phyloP scores from a whole-genome alignment of 2,888 invertebrate genomes.

The Drosophila yooni region DNA sequence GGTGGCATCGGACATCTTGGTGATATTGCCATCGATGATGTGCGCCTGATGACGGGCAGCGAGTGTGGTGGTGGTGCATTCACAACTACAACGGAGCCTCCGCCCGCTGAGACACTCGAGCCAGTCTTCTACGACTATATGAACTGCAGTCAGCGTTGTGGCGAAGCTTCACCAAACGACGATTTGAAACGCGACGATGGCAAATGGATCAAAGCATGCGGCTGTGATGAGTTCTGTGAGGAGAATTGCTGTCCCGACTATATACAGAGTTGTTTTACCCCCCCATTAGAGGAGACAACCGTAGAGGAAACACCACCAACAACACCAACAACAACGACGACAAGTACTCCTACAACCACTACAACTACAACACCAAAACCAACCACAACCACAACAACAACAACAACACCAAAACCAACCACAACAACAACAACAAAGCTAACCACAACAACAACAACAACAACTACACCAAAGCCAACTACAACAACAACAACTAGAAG shows the following conservation, averaged over 20 bases:
- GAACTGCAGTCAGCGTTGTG: conserved; percentile 52
- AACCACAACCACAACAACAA: neutral
- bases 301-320: neutral
- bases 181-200: neutral
- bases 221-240: conserved; percentile 87
- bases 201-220: conserved; percentile 85
- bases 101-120: conserved; percentile 29
- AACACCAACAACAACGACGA: conserved; percentile 21
- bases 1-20: conserved; percentile 89
- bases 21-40: conserved; percentile 93
- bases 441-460: conserved; percentile 1
- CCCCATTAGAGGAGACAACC: neutral
- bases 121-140: conserved; percentile 82
- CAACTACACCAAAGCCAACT: neutral
- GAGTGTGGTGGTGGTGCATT: conserved; percentile 61
- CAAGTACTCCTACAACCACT: conserved; percentile 7
- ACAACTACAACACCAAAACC: conserved; percentile 1
- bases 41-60: conserved; percentile 87
- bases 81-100: conserved; percentile 46
- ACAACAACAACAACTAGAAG: neutral
- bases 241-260: conserved; percentile 90
- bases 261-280: conserved; percentile 61
- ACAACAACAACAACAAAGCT: conserved; percentile 19
- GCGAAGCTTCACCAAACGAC: neutral
- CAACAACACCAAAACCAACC: conserved; percentile 3